Evolutionary conservation across 2,888 invertebrate species (phyloP).

Genomic region (Conomelus anceps): DNA sequence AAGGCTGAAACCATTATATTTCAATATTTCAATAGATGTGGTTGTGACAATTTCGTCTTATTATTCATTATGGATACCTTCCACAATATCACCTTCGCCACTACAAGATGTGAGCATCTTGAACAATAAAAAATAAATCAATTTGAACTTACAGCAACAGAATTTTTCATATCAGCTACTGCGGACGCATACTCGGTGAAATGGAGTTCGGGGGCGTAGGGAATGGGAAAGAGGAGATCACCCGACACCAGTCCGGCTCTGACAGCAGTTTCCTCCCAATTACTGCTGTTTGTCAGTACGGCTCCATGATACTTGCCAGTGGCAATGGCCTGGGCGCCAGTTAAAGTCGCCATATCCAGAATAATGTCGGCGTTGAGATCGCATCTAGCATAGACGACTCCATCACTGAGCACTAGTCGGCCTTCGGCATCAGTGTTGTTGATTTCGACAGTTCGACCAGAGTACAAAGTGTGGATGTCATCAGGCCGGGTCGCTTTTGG

Average conservation of each 20-base stretch:
- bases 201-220: slow-evolving; percentile 84
- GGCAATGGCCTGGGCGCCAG: slow-evolving; percentile 81
- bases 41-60: no score
- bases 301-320: slow-evolving; percentile 86
- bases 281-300: slow-evolving; percentile 62
- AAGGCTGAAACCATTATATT: no score
- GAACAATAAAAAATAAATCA: slow-evolving; percentile 7
- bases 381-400: slow-evolving; percentile 71
- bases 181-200: slow-evolving; percentile 77
- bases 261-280: slow-evolving; percentile 56
- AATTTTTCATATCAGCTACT: slow-evolving; percentile 91
- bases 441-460: slow-evolving; percentile 84
- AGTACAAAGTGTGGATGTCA: slow-evolving; percentile 83
- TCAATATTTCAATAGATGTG: no score
- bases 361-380: slow-evolving; percentile 78
- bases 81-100: no score
- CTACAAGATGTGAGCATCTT: no score
- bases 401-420: slow-evolving; percentile 79
- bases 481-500: slow-evolving; percentile 77
- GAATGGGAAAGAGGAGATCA: slow-evolving; percentile 77
- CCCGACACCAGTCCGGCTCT: slow-evolving; percentile 66
- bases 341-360: slow-evolving; percentile 84
- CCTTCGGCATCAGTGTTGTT: slow-evolving; percentile 92
- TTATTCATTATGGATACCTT: no score
- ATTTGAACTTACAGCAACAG: slow-evolving; percentile 61